Evolutionary conservation across 1,140 invertebrate genomes (phyloP), one percentile per base, ranked within the genome.

Genomic region (Formica exsecta): DNA sequence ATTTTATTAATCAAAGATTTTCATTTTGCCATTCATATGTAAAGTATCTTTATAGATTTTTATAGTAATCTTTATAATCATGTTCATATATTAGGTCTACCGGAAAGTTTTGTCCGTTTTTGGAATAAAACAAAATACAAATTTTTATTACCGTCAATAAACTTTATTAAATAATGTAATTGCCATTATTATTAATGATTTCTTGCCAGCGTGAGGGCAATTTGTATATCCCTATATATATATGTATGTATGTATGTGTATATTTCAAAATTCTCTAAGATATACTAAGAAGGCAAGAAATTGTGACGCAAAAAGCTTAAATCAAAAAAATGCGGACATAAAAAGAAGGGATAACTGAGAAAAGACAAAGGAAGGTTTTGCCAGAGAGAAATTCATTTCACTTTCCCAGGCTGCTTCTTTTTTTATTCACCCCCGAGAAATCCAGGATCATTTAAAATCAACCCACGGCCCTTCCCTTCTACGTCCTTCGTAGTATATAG

Each of bases 361-460:
- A 66, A 19, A 85, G 77, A 79, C 51, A 57, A 71, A 62, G 29
- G 54, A 74, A 80, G 41, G 70, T 70, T 71, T 64, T 32, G 57
- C 38, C 36, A 8, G 25, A 66, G 80, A 87, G 80, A 87, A 88
- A 92, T 91, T 91, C 89, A 88, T 91, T 92, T 91, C 91, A 91
- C 87, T 91, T 92, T 92, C 88, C 66, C 22, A 51, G 16, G 44
- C 62, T 29, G 36, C 38, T 66, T 87, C n/a, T 25, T 79, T 91
- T 87, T 86, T 87, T 91, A 90, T 92, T 92, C 83, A 85, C 87
- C 86, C 85, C 11, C 65, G 73, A 83, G 87, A 92, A 92, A 91
- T 90, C 88, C 73, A 59, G 85, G 83, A 91, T 92, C 88, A 90
- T 92, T 91, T 91, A 88, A 90, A 92, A 92, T 92, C 91, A 90